phyloP scores from a whole-genome alignment of 2,113 vertebrate genomes.

The Egretta garzetta region DNA sequence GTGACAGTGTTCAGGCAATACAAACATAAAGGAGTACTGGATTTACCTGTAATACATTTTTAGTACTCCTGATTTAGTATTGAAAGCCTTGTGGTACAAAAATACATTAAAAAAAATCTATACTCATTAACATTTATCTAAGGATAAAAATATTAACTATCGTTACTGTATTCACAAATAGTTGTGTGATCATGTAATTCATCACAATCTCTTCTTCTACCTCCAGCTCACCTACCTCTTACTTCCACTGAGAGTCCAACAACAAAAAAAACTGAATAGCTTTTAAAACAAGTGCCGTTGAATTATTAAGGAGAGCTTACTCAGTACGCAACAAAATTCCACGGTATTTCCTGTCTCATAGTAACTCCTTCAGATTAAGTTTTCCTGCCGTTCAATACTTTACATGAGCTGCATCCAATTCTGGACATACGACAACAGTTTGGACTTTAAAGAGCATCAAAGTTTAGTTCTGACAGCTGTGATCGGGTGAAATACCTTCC shows the following conservation, averaged over 20 bases:
- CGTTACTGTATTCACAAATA: not conserved
- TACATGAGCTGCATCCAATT: not conserved
- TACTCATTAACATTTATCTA: not conserved
- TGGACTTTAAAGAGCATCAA: rapidly evolving
- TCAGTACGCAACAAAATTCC: not conserved
- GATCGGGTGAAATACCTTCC: not conserved
- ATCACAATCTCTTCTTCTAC: not conserved
- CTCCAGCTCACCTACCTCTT: not conserved
- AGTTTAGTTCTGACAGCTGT: not conserved
- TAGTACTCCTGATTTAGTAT: not conserved
- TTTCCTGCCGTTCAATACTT: not conserved
- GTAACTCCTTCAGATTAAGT: not conserved
- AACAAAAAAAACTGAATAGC: not conserved
- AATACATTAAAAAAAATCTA: rapidly evolving
- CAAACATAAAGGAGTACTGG: not conserved
- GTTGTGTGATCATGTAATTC: not conserved
- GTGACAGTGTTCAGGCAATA: not conserved
- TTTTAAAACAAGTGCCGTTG: not conserved
- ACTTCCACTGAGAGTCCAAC: not conserved
- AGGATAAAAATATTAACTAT: not conserved
- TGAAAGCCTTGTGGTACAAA: not conserved
- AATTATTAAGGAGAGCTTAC: not conserved
- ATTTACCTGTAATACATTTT: not conserved
- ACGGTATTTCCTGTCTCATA: not conserved
- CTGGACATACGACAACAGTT: rapidly evolving